These are phyloP conservation scores for Phoeniculus purpureus DNA, from an alignment of 2,797 vertebrate species.

Conservation along the genomic window DNA sequence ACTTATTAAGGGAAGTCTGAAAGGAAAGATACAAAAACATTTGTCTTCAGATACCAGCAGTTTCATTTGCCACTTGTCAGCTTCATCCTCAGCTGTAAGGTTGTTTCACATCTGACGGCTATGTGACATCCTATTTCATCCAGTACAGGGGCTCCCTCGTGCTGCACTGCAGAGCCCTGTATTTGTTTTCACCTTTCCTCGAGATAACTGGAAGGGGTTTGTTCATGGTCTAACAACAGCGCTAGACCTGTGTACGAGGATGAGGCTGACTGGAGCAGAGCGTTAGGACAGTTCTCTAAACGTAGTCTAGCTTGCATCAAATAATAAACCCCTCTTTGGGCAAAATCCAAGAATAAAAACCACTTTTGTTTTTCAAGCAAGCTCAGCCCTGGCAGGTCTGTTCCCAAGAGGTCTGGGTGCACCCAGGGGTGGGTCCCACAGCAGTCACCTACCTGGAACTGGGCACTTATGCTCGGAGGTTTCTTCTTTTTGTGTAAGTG, in stretches of 20 bases:
- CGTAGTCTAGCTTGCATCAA: not conserved
- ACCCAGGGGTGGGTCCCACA: not conserved
- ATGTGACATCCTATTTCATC: not conserved
- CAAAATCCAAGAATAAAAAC: not conserved
- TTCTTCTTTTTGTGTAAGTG: slow-evolving; percentile 99
- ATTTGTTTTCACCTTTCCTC: not conserved
- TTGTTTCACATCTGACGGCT: not conserved
- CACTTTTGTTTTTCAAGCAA: not conserved
- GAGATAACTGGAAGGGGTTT: not conserved
- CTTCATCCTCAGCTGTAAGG: not conserved
- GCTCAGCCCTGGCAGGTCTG: not conserved
- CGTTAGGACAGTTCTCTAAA: not conserved
- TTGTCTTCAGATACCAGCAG: not conserved
- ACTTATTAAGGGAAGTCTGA: slow-evolving; percentile 94
- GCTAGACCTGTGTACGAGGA: not conserved
- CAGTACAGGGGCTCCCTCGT: not conserved
- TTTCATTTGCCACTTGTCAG: not conserved
- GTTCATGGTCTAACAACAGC: not conserved
- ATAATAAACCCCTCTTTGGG: not conserved
- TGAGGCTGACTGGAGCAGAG: not conserved
- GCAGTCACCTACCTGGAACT: slow-evolving; percentile 89
- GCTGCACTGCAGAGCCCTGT: not conserved
- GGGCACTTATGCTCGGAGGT: slow-evolving; percentile 96
- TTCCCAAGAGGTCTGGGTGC: not conserved
- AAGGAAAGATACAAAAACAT: not conserved